A percentile compares a stretch with the other conserved stretches of the same genome.
These are phyloP conservation scores for Sylvia borin DNA, from an alignment of 2,797 vertebrate genomes.

Conservation along the genomic window DNA sequence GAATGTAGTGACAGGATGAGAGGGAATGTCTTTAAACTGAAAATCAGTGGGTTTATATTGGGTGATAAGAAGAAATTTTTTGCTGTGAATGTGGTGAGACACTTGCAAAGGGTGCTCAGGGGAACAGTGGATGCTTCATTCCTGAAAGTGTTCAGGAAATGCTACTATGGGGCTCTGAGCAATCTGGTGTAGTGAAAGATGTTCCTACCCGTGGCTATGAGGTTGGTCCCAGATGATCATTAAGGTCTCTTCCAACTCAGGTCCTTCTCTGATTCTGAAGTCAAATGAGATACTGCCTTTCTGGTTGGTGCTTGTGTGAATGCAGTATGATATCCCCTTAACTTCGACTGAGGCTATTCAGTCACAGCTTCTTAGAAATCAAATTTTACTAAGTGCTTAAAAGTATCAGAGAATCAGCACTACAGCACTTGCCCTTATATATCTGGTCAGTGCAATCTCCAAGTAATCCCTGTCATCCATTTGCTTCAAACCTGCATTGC, in stretches of 20 bases:
- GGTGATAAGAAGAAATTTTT: not conserved
- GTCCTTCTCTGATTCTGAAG: not conserved
- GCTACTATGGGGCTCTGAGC: not conserved
- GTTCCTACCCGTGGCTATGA: not conserved
- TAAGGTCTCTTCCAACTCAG: not conserved
- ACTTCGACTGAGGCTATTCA: not conserved
- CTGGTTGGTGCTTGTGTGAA: not conserved
- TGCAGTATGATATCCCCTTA: not conserved
- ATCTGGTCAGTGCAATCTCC: not conserved
- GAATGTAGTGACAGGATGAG: not conserved
- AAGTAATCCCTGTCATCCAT: not conserved
- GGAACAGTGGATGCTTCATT: not conserved
- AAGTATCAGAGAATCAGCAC: not conserved
- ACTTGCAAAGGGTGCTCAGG: not conserved
- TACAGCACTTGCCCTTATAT: fast-evolving
- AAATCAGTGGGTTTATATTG: not conserved
- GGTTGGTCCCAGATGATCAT: not conserved
- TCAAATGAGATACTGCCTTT: not conserved
- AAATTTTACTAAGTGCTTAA: not conserved
- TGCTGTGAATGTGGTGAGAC: not conserved
- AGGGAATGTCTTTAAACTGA: not conserved
- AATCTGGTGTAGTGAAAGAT: not conserved
- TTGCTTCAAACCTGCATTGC: not conserved
- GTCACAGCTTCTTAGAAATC: not conserved
- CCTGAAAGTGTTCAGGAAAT: not conserved